Evolutionary conservation across 2,113 vertebrate species (phyloP).

Genomic region (Calypte anna): DNA sequence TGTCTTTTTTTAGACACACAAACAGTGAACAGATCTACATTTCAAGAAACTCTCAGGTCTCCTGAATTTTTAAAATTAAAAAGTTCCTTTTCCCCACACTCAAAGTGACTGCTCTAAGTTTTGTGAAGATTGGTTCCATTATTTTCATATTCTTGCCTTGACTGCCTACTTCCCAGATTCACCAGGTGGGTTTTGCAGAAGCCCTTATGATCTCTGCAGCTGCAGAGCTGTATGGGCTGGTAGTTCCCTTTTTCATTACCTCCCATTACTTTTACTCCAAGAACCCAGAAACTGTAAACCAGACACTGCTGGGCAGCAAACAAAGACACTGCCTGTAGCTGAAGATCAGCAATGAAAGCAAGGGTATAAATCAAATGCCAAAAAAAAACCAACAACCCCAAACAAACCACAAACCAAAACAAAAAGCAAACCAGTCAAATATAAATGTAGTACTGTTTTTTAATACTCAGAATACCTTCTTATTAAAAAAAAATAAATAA

Average conservation of each 20-base stretch:
- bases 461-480: neutral
- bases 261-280: neutral
- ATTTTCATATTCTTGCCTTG: neutral
- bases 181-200: conserved; percentile 6
- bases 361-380: neutral
- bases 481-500: neutral
- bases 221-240: neutral
- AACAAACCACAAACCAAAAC: neutral
- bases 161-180: conserved; percentile 7
- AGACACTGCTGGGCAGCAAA: neutral
- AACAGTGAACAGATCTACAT: neutral
- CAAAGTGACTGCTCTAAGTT: neutral
- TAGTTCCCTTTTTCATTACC: neutral
- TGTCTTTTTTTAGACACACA: neutral
- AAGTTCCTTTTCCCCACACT: neutral
- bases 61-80: neutral
- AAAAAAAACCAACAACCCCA: too few species aligned
- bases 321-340: neutral
- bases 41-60: neutral
- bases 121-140: neutral
- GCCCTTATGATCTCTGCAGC: neutral
- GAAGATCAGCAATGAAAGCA: neutral
- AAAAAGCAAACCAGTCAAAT: neutral
- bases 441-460: neutral
- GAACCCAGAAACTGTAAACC: neutral